These are phyloP conservation scores for Ectemnius cavifrons DNA, from an alignment of 2,888 invertebrate species.

Conservation along the genomic window DNA sequence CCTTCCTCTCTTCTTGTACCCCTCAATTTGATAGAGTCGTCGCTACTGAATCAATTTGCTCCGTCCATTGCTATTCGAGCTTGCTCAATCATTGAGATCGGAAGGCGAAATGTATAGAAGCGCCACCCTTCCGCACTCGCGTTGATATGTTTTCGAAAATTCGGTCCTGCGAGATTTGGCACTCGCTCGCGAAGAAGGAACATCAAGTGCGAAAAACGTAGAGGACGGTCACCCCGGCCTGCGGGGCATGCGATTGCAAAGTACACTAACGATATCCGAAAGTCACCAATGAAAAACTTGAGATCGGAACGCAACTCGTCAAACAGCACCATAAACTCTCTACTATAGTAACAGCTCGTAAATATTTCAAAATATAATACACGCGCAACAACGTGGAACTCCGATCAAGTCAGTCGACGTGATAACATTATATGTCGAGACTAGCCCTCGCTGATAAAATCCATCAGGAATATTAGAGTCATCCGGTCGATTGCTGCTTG, in stretches of 20 bases:
- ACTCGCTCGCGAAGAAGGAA: conserved; percentile 42
- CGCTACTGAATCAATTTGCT: not conserved
- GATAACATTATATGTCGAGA: no score
- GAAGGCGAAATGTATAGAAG: conserved; percentile 23
- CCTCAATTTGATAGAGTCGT: not conserved
- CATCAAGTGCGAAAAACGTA: conserved; percentile 14
- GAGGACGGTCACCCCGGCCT: not conserved
- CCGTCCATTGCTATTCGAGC: not conserved
- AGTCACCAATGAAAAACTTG: not conserved
- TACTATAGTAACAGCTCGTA: not conserved
- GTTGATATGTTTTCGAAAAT: conserved; percentile 68
- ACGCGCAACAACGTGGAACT: conserved; percentile 1
- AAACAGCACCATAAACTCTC: conserved; percentile 4
- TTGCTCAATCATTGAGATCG: conserved; percentile 9
- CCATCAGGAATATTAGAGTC: no score
- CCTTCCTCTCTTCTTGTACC: not conserved
- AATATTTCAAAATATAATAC: conserved; percentile 1
- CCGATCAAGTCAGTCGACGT: not conserved
- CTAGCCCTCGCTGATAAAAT: no score
- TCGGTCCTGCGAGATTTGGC: conserved; percentile 60
- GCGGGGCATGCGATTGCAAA: not conserved
- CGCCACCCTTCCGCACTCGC: conserved; percentile 42
- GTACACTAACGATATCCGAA: not conserved
- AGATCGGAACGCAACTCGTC: not conserved
- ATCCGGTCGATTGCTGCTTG: no score